A percentile compares a stretch with the other conserved stretches of the same genome.
These are phyloP conservation scores for Stramonita haemastoma DNA, from an alignment of 2,888 invertebrate genomes.

Conservation along the genomic window DNA sequence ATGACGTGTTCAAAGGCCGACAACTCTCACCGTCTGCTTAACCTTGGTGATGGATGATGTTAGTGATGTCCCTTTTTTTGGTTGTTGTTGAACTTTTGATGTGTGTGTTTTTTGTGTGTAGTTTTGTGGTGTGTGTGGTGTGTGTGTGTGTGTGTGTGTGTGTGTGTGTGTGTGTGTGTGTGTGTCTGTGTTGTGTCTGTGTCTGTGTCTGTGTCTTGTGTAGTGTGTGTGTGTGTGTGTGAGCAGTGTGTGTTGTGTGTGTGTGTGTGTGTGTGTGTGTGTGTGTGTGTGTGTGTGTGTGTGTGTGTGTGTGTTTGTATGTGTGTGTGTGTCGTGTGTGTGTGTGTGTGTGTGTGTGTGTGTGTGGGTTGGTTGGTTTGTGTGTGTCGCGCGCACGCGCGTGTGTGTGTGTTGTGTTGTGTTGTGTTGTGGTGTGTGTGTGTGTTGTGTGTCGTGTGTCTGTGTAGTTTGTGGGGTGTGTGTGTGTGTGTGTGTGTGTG, in stretches of 20 bases:
- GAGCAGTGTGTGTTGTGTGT: too few relatives aligned
- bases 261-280: conserved; percentile 32
- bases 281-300: conserved; percentile 18
- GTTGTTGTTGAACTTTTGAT: neutral
- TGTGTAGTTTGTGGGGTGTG: neutral
- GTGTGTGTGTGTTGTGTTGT: too few relatives aligned
- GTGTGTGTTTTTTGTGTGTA: neutral
- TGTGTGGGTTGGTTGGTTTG: neutral
- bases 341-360: neutral
- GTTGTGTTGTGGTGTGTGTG: neutral
- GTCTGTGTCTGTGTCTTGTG: neutral
- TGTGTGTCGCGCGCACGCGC: too few relatives aligned
- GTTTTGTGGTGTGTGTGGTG: neutral
- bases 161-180: neutral
- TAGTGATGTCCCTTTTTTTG: neutral
- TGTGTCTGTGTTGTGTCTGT: neutral
- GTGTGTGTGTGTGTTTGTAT: neutral
- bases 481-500: too few relatives aligned
- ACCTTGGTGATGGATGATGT: neutral
- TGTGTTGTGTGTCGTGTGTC: neutral
- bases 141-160: neutral
- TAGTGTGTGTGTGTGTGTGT: too few relatives aligned
- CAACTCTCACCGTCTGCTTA: too few relatives aligned
- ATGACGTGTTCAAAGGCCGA: too few relatives aligned
- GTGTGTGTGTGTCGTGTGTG: neutral